Base-by-base conservation (phyloP, 2,888 invertebrate genomes). In the Ichneumoninae sp. region DNA sequence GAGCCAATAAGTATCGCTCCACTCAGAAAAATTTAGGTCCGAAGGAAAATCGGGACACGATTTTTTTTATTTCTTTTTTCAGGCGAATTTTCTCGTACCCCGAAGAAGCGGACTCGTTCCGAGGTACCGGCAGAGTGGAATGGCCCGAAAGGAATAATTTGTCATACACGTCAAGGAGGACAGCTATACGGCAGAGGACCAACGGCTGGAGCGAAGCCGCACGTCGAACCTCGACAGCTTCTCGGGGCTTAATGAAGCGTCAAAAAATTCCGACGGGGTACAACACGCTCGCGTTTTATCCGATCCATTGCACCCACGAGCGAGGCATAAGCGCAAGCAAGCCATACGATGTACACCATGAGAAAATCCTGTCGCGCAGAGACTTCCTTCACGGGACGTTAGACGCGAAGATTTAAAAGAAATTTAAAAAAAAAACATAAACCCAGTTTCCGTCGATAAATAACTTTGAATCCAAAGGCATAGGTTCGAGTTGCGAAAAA, bases 211-310 rank as follows among this genome's bases (percentile, higher is more conserved):
- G 74, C 57, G 68, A 76, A 84, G 78, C 75, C 78, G 62, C 75
- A 68, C 54, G 57, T 62, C 75, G 72, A 75, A 74, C 62, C 74
- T 60, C 52, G 84, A 85, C 85, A 85, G 71, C 84, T 50, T 82
- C 87, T 6, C 62, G 62, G 89, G 89, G 85, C 90, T 47, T 92
- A 93, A 93, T 93, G 93, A 92, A 92, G 91, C 93, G 92, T 92
- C 91, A 90, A 89, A 91, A 91, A 93, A 92, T 92, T 91, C 90
- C 88, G 88, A 88, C 84, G 90, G 91, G 91, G 62, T 62, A 62
- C 90, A 92, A 92, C 93, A 92, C 90, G 91, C 90, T 89, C 90
- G 90, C 90, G 89, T 91, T 93, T 93, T 92, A 92, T 92, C 89
- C 92, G 89, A 89, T 88, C 90, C 89, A 89, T 90, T 91, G 92